Conservation (phyloP, 2,797 vertebrate species). For the Micropoecilia bifurca region DNA sequence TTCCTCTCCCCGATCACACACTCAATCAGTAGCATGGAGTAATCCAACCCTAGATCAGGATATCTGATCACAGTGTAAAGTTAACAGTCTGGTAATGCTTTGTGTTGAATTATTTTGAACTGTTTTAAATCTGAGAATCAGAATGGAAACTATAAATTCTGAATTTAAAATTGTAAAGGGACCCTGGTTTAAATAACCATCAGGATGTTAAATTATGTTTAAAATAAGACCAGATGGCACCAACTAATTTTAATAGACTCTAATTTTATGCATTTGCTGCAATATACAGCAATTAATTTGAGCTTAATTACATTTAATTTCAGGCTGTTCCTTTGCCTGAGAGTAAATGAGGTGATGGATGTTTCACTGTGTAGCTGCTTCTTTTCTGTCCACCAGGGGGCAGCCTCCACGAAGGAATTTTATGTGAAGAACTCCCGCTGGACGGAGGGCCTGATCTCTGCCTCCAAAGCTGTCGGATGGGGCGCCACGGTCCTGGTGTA, state of each 20-base stretch:
- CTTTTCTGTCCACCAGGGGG: constrained; percentile 82
- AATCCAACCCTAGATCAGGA: background rate
- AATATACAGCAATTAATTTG: background rate
- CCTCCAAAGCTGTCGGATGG: constrained; percentile 97
- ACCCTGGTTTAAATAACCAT: background rate
- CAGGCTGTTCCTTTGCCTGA: background rate
- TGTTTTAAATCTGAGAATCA: background rate
- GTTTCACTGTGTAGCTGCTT: background rate
- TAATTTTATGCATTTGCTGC: background rate
- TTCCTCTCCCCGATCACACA: background rate
- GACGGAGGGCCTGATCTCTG: constrained; percentile 98
- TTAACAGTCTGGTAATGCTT: background rate
- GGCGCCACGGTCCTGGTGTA: constrained; percentile 98
- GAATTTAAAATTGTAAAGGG: background rate
- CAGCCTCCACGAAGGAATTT: constrained; percentile 94
- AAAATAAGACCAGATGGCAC: background rate
- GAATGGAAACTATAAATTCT: background rate
- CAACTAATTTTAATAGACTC: background rate
- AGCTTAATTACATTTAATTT: no score
- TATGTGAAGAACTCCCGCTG: constrained; percentile 98
- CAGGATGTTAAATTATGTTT: background rate
- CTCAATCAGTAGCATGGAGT: background rate
- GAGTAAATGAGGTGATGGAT: background rate
- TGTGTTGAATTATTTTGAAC: background rate
- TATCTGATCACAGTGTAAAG: background rate